Conservation (phyloP, 2,113 vertebrate species). For the Thamnophis sirtalis region DNA sequence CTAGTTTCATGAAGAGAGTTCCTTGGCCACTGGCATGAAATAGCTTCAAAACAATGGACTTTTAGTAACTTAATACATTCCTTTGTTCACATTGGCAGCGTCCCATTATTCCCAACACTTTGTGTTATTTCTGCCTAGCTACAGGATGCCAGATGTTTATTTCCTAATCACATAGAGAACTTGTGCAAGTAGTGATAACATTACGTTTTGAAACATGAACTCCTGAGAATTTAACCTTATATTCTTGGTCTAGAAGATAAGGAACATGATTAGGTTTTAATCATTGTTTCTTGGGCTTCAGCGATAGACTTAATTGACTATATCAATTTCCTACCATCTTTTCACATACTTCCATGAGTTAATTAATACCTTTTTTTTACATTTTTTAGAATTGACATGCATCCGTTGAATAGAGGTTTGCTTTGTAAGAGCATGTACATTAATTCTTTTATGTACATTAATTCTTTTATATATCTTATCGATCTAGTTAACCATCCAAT, state of each 20-base stretch:
- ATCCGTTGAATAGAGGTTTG: neutral
- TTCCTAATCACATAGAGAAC: slow-evolving; percentile 18
- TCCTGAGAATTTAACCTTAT: neutral
- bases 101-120: slow-evolving; percentile 16
- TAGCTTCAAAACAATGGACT: neutral
- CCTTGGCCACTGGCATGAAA: slow-evolving; percentile 5
- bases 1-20: slow-evolving; percentile 11
- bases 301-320: neutral
- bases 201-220: slow-evolving; percentile 17
- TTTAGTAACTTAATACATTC: neutral
- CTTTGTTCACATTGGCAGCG: slow-evolving; percentile 11
- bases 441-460: neutral
- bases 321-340: neutral
- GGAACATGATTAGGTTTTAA: slow-evolving; percentile 1
- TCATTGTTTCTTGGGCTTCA: neutral
- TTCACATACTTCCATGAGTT: neutral
- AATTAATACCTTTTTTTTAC: slow-evolving; percentile 16
- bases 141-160: slow-evolving; percentile 20
- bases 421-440: neutral
- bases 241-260: slow-evolving; percentile 24
- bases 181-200: neutral
- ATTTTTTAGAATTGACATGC: neutral
- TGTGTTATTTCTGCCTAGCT: slow-evolving; percentile 4
- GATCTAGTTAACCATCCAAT: neutral
- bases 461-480: neutral